Percentiles rank a stretch among this genome's conserved stretches.
Conservation (phyloP, 2,797 vertebrate genomes). For the Coracias cyanogaster region DNA sequence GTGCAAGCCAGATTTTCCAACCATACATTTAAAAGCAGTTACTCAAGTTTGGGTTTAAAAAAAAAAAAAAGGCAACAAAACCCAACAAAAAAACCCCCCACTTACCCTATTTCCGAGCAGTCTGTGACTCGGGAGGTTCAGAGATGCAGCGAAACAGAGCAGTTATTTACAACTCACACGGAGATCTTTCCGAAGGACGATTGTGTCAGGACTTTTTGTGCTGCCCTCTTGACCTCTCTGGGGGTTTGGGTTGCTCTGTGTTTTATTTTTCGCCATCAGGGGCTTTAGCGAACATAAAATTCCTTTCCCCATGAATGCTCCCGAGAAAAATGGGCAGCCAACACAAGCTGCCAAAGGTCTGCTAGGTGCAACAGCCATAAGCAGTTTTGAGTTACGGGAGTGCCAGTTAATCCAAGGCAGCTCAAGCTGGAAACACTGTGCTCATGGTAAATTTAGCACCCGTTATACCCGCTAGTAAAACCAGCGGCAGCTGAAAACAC, state of each 20-base stretch:
- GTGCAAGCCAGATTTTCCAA: conserved; percentile 76
- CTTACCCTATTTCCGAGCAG: conserved; percentile 80
- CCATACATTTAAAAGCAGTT: conserved; percentile 77
- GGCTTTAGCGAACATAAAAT: conserved; percentile 7
- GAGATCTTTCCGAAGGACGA: not conserved
- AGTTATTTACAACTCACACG: not conserved
- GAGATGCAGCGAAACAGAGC: conserved; percentile 35
- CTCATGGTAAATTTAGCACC: conserved; percentile 17
- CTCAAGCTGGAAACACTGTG: not conserved
- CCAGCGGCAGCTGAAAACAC: conserved; percentile 18
- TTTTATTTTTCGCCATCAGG: conserved; percentile 32
- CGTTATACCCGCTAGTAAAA: not conserved
- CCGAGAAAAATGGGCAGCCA: conserved; percentile 60
- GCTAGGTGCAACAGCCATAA: conserved; percentile 23
- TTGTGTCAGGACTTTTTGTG: not conserved
- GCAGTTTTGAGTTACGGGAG: not conserved
- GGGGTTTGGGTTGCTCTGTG: not conserved
- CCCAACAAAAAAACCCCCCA: not conserved
- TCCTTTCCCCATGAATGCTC: conserved; percentile 44
- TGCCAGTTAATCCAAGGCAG: conserved; percentile 33
- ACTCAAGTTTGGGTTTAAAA: conserved; percentile 73
- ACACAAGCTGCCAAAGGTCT: conserved; percentile 2
- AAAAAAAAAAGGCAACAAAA: not conserved
- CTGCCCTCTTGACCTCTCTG: conserved; percentile 37
- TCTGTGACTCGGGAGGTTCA: conserved; percentile 55